Percentiles rank a stretch among this genome's conserved stretches.
Evolutionary conservation across 2,113 vertebrate species (phyloP).

Genomic region (Gadus chalcogrammus): DNA sequence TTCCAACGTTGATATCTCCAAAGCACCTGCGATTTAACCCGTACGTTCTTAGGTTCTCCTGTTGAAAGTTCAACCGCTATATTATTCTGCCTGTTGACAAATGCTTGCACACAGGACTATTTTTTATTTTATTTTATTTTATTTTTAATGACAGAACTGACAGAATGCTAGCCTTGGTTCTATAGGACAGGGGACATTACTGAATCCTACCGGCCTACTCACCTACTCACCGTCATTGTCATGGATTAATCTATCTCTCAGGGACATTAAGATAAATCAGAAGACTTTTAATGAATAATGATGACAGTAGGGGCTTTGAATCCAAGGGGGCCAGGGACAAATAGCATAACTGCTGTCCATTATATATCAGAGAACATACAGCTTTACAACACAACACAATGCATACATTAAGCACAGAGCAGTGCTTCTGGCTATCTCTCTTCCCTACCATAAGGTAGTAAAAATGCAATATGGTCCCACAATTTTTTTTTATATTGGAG

Average conservation of each 20-base stretch:
- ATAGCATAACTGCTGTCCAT: neutral
- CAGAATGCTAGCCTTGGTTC: slow-evolving; percentile 43
- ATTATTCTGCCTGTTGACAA: neutral
- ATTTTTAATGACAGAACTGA: slow-evolving; percentile 35
- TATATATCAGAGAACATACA: too few relatives aligned
- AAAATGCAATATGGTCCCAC: too few relatives aligned
- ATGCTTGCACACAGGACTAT: slow-evolving; percentile 21
- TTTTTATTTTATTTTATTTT: slow-evolving; percentile 2
- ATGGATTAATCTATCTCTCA: too few relatives aligned
- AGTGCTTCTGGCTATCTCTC: neutral
- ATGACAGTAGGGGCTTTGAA: too few relatives aligned
- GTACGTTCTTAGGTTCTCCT: slow-evolving; percentile 12
- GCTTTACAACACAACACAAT: neutral
- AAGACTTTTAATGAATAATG: too few relatives aligned
- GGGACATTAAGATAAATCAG: too few relatives aligned
- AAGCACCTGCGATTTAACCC: neutral
- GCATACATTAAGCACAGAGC: neutral
- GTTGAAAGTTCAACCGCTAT: slow-evolving; percentile 41
- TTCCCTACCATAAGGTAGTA: too few relatives aligned
- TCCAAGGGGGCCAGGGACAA: too few relatives aligned
- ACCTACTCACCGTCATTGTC: too few relatives aligned
- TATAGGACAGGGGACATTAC: neutral
- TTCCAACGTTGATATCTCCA: slow-evolving; percentile 14
- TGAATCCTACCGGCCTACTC: too few relatives aligned
- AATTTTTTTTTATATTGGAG: too few relatives aligned